Evolutionary conservation across 2,113 vertebrate genomes (phyloP).

Genomic region (Isichthys henryi): DNA sequence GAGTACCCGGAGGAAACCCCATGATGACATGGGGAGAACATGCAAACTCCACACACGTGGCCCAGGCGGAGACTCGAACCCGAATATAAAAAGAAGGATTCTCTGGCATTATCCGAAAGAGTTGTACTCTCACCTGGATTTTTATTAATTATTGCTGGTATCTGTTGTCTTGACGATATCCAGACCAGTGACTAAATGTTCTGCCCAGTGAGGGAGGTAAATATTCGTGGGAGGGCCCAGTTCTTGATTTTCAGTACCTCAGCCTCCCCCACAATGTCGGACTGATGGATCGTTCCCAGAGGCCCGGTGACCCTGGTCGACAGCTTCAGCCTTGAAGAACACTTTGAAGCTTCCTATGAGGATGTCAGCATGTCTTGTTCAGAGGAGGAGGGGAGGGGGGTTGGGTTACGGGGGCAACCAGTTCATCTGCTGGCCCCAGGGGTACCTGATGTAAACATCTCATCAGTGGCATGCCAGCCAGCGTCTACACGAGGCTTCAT

Average conservation of each 20-base stretch:
- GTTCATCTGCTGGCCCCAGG: slow-evolving; percentile 10
- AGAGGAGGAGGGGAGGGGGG: neutral
- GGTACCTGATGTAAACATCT: neutral
- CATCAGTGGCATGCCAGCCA: neutral
- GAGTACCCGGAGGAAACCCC: too few relatives aligned
- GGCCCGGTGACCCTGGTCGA: neutral
- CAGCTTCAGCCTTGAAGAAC: neutral
- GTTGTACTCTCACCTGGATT: too few relatives aligned
- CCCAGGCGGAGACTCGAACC: too few relatives aligned
- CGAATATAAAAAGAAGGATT: too few relatives aligned
- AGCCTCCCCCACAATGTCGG: neutral
- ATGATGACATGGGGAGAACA: too few relatives aligned
- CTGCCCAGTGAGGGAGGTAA: neutral
- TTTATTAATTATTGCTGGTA: neutral
- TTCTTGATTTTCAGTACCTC: neutral
- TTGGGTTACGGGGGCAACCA: neutral
- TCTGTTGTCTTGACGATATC: neutral
- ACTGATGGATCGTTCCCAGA: neutral
- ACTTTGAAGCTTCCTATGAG: neutral
- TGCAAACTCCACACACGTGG: too few relatives aligned
- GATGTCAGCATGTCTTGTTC: slow-evolving; percentile 3
- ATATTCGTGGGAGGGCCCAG: neutral
- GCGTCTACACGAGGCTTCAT: neutral
- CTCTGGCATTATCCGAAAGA: too few relatives aligned
- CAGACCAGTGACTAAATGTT: neutral